phyloP scores from a whole-genome alignment of 2,888 invertebrate species.

The Calameuta idolon region DNA sequence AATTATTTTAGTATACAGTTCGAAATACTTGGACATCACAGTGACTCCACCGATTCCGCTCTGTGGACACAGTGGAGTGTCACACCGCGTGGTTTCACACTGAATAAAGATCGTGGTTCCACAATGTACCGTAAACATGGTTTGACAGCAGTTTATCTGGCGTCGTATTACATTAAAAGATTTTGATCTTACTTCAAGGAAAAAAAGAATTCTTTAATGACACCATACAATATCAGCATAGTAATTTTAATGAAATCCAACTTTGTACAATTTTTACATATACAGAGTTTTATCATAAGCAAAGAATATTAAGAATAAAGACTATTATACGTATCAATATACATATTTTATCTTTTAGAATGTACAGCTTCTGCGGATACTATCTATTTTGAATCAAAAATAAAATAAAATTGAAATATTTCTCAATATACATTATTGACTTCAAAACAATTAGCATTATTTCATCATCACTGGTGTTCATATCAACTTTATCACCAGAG shows the following conservation, averaged over 20 bases:
- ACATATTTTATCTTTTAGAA: neutral
- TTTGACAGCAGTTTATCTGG: too few species aligned
- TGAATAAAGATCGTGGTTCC: too few species aligned
- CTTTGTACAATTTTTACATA: neutral
- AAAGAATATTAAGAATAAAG: neutral
- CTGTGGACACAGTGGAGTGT: too few species aligned
- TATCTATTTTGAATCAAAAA: neutral
- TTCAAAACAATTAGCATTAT: too few species aligned
- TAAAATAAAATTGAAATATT: neutral
- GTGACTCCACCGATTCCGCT: too few species aligned
- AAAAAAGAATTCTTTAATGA: neutral
- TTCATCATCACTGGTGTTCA: too few species aligned
- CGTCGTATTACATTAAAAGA: neutral
- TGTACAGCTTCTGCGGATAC: neutral
- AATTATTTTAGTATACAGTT: too few species aligned
- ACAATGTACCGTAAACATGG: too few species aligned
- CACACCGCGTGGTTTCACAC: too few species aligned
- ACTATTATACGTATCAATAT: neutral
- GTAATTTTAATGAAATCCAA: too few species aligned
- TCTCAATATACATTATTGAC: neutral
- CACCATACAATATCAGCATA: neutral
- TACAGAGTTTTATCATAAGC: neutral
- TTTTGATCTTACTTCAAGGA: neutral
- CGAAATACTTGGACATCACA: too few species aligned
- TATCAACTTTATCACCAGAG: too few species aligned